Evolutionary conservation across 1,140 invertebrate genomes (phyloP), one percentile per base, ranked within the genome.

Genomic region (Drosophila burlai): DNA sequence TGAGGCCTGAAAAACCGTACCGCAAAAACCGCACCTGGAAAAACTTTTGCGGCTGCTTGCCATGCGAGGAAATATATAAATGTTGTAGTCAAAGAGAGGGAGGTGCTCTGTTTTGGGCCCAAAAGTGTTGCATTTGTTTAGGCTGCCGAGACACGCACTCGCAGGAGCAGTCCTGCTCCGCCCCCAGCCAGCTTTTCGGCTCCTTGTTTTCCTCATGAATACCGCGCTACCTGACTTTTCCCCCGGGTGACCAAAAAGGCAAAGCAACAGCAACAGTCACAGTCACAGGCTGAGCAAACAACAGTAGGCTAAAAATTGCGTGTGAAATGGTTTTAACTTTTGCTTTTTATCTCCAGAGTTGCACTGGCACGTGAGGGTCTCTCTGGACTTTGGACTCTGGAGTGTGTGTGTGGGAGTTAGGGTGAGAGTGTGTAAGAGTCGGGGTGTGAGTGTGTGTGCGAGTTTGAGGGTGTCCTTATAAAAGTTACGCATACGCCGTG

Each of bases 261-360:
- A 62, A 52, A 80, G 64, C 24, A 24, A 24, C 24, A 24, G 24
- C 55, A 80, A 72, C 62, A 76, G 36, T 72, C 76, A 60, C 74
- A 62, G 50, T 52, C 52, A 68, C 55, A 60, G 62, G 54, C 38
- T 31, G 61, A 71, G 49, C 67, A 71, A 68, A 71, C 64, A 66
- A 86, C 69, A 89, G 76, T 80, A 77, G 71, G 76, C 71, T 76
- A 75, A 89, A 80, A 90, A 90, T 90, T 90, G 85, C 85, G 85
- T 90, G 85, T 81, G 82, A 90, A 90, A 85, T 81, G 85, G 85
- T 80, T 85, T 91, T 90, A 90, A 90, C 86, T 90, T 90, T 91
- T 90, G 79, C 85, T 90, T 91, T 90, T 90, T 90, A 90, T 90
- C 85, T 90, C 63, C 72, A 71, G 59, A 73, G 81, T 69, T 73